Evolutionary conservation across 2,888 invertebrate species (phyloP), one percentile per base, ranked within the genome.

Genomic region (Polietes domitor): DNA sequence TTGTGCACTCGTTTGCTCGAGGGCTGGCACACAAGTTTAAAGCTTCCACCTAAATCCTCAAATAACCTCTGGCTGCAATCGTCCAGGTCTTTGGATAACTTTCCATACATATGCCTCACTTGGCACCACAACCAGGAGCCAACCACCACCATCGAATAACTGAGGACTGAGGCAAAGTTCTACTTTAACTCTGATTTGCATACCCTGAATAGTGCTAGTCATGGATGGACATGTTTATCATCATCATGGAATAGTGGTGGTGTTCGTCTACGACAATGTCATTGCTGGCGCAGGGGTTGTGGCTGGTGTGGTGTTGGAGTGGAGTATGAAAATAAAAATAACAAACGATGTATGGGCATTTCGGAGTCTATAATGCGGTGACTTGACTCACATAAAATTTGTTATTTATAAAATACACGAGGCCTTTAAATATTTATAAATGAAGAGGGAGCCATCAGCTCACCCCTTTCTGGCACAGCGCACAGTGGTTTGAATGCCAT

Each of bases 181-280:
- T 58, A 58, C 58, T 58, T 58, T 15, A 24, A 26, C 58, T 26
- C 15, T 58, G 58, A 58, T 58, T 58, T 58, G 24, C 58, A 58
- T 58, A 58, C 26, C 2, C 58, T 24, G 15, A 58, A 58, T 26
- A 24, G 26, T 24, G 58, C 15, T 58, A 26, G 58, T 58, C 58
- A 58, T 26, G 26, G 26, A 58, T 26, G 26, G 26, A 26, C 55
- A 55, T 55, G 55, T 55, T 55, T 55, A 9, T 55, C 21, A 55
- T 24, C n/a, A n/a, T n/a, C n/a, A n/a, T 55, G 17, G 17, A 50
- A 50, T n/a, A n/a, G 21, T 53, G n/a, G n/a, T n/a, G n/a, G 50
- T 53, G 1, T 21, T 21, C 21, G n/a, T 32, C 32, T 32, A 17
- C 50, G 17, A 50, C 47, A 47, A n/a, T 47, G n/a, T 32, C 4